A percentile compares a stretch with the other conserved stretches of the same genome.
Evolutionary conservation across 2,113 vertebrate genomes (phyloP).

Genomic region (Lutjanus erythropterus): DNA sequence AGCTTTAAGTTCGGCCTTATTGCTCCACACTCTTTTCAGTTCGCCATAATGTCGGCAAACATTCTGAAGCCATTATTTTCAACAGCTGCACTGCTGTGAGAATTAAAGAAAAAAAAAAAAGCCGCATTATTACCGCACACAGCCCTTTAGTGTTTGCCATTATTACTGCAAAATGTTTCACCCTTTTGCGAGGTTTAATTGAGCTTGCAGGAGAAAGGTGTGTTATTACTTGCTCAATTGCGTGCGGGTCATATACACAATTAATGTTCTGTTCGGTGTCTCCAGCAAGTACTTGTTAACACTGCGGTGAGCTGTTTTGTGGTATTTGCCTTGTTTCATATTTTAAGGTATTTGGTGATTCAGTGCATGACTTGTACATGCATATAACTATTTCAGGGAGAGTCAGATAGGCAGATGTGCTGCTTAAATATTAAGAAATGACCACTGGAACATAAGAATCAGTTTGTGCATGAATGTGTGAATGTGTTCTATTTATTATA

Average conservation of each 20-base stretch:
- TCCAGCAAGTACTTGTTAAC: constrained; percentile 26
- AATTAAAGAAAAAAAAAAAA: constrained; percentile 17
- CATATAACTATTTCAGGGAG: neutral
- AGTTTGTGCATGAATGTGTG: neutral
- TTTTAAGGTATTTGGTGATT: constrained; percentile 4
- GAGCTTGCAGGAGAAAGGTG: constrained; percentile 64
- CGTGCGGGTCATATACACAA: constrained; percentile 49
- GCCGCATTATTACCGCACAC: constrained; percentile 15
- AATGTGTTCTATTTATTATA: neutral
- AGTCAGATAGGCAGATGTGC: neutral
- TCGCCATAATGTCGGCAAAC: constrained; percentile 6
- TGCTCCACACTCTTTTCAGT: constrained; percentile 20
- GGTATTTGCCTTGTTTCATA: neutral
- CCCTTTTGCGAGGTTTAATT: constrained; percentile 63
- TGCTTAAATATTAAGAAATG: constrained; percentile 1
- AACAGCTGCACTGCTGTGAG: neutral
- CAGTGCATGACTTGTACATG: neutral
- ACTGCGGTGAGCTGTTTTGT: neutral
- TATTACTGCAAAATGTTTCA: constrained; percentile 42
- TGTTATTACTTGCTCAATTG: constrained; percentile 62
- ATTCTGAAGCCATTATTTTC: constrained; percentile 36
- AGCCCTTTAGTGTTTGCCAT: constrained; percentile 45
- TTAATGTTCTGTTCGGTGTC: constrained; percentile 49
- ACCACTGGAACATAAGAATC: neutral
- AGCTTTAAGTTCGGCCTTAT: neutral